These are phyloP conservation scores for Poeciliopsis gracilis DNA, from an alignment of 2,797 vertebrate species.

Conservation along the genomic window DNA sequence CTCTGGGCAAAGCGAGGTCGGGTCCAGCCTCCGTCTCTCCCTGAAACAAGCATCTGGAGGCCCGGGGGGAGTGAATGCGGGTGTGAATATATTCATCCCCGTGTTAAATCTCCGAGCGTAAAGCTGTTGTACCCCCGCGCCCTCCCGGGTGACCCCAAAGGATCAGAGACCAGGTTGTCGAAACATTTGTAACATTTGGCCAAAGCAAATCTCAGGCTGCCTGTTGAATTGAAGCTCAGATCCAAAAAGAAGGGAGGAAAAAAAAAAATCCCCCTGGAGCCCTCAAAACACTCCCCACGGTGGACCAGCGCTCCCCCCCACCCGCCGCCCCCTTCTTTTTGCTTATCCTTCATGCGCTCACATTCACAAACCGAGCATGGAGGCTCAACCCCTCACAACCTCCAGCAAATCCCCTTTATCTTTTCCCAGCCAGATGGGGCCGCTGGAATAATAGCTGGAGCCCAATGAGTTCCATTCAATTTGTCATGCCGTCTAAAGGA, in stretches of 20 bases:
- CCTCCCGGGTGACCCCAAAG: constrained; percentile 75
- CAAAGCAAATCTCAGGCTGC: constrained; percentile 83
- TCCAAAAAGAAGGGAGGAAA: constrained; percentile 36
- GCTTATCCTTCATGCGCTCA: constrained; percentile 64
- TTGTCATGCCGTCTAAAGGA: constrained; percentile 91
- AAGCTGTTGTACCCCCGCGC: constrained; percentile 70
- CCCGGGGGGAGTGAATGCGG: constrained; percentile 61
- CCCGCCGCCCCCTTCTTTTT: constrained; percentile 34
- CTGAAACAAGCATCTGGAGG: constrained; percentile 76
- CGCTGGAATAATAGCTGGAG: constrained; percentile 83
- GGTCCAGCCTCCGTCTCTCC: constrained; percentile 54
- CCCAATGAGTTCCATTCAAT: constrained; percentile 89
- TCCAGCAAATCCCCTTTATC: constrained; percentile 87
- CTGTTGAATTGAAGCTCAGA: constrained; percentile 80
- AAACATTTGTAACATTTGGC: constrained; percentile 91
- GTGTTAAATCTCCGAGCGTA: constrained; percentile 74
- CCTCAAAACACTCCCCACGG: constrained; percentile 70
- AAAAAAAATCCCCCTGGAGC: constrained; percentile 66
- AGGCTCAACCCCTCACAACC: constrained; percentile 81
- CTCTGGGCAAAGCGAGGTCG: constrained; percentile 40
- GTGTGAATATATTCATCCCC: constrained; percentile 79
- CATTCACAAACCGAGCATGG: constrained; percentile 62
- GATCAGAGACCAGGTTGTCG: constrained; percentile 87
- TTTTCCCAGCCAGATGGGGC: constrained; percentile 86
- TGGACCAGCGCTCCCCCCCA: constrained; percentile 43